A percentile compares a stretch with the other conserved stretches of the same genome.
These are phyloP conservation scores for Trichonephila clavata DNA, from an alignment of 1,140 invertebrate genomes.

Conservation along the genomic window DNA sequence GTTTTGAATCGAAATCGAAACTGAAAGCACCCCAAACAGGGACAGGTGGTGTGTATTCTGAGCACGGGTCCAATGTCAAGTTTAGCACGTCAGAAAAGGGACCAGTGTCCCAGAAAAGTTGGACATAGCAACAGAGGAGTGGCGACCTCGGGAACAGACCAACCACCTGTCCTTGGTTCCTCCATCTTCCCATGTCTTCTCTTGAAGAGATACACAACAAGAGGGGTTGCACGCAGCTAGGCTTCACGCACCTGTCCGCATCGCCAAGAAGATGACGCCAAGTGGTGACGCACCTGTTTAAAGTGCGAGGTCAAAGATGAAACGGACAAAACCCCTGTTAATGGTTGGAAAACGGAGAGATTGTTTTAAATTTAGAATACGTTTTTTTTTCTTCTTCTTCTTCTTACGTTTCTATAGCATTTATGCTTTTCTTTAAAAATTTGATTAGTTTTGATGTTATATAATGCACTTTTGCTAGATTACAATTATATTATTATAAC, in stretches of 20 bases:
- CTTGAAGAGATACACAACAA: conserved; percentile 27
- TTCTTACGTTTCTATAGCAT: no score
- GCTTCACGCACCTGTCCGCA: conserved; percentile 27
- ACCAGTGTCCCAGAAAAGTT: conserved; percentile 58
- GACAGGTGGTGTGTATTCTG: background rate
- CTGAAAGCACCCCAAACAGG: background rate
- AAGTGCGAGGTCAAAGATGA: background rate
- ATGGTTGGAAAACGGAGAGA: no score
- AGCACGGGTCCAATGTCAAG: conserved; percentile 3
- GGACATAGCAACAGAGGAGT: conserved; percentile 68
- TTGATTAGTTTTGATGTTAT: no score
- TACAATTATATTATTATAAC: no score
- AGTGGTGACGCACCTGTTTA: background rate
- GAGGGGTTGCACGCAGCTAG: conserved; percentile 31
- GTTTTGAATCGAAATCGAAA: conserved; percentile 31
- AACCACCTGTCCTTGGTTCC: conserved; percentile 60
- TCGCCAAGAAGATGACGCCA: conserved; percentile 31
- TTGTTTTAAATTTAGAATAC: no score
- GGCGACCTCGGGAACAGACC: conserved; percentile 4
- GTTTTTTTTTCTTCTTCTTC: no score
- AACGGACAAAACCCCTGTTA: background rate
- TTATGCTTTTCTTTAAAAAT: no score
- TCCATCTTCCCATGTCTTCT: conserved; percentile 18
- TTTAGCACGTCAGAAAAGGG: background rate
- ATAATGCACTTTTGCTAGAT: no score